These are phyloP conservation scores for Fringilla coelebs DNA, from an alignment of 2,797 vertebrate genomes.

Conservation along the genomic window DNA sequence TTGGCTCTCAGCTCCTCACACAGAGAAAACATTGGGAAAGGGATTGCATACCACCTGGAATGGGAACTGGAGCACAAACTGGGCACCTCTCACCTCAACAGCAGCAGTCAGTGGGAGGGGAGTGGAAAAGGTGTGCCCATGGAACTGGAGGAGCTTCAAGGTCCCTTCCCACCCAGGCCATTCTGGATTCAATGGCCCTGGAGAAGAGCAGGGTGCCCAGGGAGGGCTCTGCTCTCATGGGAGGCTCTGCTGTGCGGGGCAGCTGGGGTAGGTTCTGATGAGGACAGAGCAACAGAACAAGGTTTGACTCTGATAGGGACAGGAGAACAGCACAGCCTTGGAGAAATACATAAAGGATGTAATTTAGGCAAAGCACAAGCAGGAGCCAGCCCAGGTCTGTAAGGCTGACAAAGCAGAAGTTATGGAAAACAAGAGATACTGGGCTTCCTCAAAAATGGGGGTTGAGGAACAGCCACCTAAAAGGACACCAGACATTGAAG, in stretches of 20 bases:
- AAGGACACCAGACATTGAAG: not conserved
- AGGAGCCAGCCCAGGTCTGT: not conserved
- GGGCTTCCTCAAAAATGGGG: not conserved
- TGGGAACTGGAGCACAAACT: not conserved
- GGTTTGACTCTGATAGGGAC: not conserved
- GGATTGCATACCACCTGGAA: not conserved
- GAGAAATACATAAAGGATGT: not conserved
- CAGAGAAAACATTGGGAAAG: not conserved
- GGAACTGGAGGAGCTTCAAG: not conserved
- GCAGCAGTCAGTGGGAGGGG: fast-evolving
- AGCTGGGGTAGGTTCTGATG: not conserved
- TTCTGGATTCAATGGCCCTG: not conserved
- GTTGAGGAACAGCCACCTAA: not conserved
- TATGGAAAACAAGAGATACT: not conserved
- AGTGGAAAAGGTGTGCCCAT: not conserved
- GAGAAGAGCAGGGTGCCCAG: not conserved
- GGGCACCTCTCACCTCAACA: not conserved
- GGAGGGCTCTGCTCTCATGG: not conserved
- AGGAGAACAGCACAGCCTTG: not conserved
- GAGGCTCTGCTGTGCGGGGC: too few relatives aligned
- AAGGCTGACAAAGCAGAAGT: not conserved
- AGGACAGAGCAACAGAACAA: not conserved
- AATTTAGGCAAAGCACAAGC: not conserved
- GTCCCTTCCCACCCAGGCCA: not conserved
- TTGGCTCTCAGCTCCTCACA: not conserved